Conservation (phyloP, 2,888 invertebrate species). For the Xestoiulus laeticollis region DNA sequence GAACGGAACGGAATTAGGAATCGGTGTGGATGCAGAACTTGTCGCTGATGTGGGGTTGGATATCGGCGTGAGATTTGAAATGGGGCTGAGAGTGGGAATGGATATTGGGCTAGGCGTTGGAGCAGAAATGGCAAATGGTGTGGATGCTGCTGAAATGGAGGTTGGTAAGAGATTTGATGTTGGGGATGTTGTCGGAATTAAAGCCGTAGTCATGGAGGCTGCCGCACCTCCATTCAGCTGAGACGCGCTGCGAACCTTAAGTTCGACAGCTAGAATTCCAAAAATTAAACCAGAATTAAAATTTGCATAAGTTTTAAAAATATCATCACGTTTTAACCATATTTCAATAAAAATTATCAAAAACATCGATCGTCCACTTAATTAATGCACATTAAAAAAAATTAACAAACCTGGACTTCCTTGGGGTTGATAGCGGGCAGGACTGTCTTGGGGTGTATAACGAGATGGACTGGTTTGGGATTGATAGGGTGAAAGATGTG, state of each 20-base stretch:
- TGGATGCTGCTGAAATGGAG: slow-evolving; percentile 32
- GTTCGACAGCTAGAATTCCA: slow-evolving; percentile 9
- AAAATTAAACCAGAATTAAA: background rate
- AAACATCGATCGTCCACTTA: background rate
- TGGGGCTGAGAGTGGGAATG: background rate
- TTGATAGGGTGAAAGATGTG: slow-evolving; percentile 55
- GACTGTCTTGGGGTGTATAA: slow-evolving; percentile 67
- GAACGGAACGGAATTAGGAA: slow-evolving; percentile 12
- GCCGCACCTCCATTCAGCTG: slow-evolving; percentile 6
- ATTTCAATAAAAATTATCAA: background rate
- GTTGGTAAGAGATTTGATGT: background rate
- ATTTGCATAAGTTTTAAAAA: background rate
- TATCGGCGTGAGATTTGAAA: background rate
- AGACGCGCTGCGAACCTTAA: background rate
- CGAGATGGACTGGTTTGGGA: slow-evolving; percentile 59
- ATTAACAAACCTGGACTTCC: slow-evolving; percentile 53
- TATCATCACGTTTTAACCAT: background rate
- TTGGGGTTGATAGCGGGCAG: slow-evolving; percentile 63
- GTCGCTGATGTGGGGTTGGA: slow-evolving; percentile 2
- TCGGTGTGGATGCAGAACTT: slow-evolving; percentile 16
- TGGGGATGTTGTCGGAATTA: background rate
- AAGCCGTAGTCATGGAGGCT: background rate
- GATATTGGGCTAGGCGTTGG: background rate
- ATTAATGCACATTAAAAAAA: background rate
- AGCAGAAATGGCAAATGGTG: background rate